Conservation (phyloP, 2,797 vertebrate genomes). For the Melanotaenia maccullochi region DNA sequence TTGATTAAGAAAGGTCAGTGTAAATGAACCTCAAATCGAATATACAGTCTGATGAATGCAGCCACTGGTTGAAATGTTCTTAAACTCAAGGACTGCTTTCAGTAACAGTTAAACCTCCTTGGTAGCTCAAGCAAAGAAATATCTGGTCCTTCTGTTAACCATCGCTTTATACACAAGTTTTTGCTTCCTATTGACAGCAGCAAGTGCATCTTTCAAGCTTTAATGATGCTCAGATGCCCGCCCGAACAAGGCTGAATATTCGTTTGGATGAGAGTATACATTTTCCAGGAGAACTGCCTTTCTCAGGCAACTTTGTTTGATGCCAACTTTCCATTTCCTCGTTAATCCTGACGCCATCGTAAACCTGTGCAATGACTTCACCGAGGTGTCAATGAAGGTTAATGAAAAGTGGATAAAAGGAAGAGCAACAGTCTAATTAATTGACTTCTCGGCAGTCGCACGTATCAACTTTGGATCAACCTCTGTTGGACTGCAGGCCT, state of each 20-base stretch:
- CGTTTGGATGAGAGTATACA: conserved; percentile 24
- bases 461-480: conserved; percentile 74
- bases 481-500: conserved; percentile 67
- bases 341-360: conserved; percentile 74
- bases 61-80: no score
- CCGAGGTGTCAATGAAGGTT: conserved; percentile 81
- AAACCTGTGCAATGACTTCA: conserved; percentile 64
- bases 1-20: no score
- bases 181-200: background rate
- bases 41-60: no score
- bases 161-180: background rate
- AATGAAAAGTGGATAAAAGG: conserved; percentile 84
- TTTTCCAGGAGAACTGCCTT: conserved; percentile 50
- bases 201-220: background rate
- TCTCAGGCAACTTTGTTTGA: conserved; percentile 75
- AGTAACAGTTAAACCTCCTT: background rate
- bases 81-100: background rate
- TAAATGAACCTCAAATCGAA: background rate
- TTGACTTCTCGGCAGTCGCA: conserved; percentile 74
- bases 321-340: conserved; percentile 76
- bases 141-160: background rate
- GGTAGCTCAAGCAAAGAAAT: background rate
- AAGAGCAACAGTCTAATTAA: conserved; percentile 82
- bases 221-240: background rate
- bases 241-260: conserved; percentile 4